These are phyloP conservation scores for Neodon shergylaensis DNA, from an alignment of 2,113 vertebrate genomes.

Conservation along the genomic window DNA sequence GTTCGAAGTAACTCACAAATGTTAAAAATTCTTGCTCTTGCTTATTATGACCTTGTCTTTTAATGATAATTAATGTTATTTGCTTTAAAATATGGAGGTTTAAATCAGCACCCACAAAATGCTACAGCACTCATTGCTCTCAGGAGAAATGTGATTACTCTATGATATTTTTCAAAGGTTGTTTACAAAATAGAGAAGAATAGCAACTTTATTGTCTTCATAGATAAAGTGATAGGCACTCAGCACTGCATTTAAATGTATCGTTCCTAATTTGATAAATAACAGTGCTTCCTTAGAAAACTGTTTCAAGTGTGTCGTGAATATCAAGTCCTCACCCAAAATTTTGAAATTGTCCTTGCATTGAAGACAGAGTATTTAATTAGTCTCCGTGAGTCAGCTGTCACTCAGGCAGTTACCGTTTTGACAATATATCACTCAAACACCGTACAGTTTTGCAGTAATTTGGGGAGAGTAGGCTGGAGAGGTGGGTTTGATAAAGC, in stretches of 20 bases:
- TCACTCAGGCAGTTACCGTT: slow-evolving; percentile 70
- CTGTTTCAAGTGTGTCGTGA: slow-evolving; percentile 35
- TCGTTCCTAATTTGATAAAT: slow-evolving; percentile 71
- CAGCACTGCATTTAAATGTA: slow-evolving; percentile 35
- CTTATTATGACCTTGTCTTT: slow-evolving; percentile 57
- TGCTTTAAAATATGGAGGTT: slow-evolving; percentile 47
- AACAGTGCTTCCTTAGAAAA: slow-evolving; percentile 68
- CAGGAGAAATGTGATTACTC: slow-evolving; percentile 24
- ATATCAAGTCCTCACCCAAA: slow-evolving; percentile 20
- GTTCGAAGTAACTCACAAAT: slow-evolving; percentile 74
- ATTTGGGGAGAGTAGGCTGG: slow-evolving; percentile 57
- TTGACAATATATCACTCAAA: slow-evolving; percentile 78
- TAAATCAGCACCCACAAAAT: slow-evolving; percentile 52
- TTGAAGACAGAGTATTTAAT: slow-evolving; percentile 70
- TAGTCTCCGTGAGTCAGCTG: slow-evolving; percentile 72
- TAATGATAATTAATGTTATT: slow-evolving; percentile 57
- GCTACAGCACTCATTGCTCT: slow-evolving; percentile 42
- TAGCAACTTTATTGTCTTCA: slow-evolving; percentile 26
- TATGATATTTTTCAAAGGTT: slow-evolving; percentile 51
- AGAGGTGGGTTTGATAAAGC: slow-evolving; percentile 83
- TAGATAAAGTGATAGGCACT: slow-evolving; percentile 37
- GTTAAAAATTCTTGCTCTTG: slow-evolving; percentile 70
- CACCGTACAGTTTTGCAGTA: slow-evolving; percentile 82
- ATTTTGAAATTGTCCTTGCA: slow-evolving; percentile 40
- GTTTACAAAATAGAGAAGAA: slow-evolving; percentile 48